A percentile compares a stretch with the other conserved stretches of the same genome.
These are phyloP conservation scores for Batillaria attramentaria DNA, from an alignment of 1,140 invertebrate genomes.

Conservation along the genomic window DNA sequence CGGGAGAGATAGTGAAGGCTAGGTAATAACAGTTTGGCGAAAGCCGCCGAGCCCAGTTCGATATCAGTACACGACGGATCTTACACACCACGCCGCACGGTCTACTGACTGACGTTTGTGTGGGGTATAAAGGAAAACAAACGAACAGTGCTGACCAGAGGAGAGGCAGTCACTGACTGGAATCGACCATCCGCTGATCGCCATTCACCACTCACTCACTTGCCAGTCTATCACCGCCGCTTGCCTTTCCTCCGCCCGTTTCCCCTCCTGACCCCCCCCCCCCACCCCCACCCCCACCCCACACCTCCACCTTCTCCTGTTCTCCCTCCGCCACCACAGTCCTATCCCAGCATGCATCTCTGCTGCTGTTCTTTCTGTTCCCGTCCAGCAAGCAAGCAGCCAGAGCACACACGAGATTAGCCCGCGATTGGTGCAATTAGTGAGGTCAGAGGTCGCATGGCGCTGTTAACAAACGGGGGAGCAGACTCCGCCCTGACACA, in stretches of 20 bases:
- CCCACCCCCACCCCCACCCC: not conserved
- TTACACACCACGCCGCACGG: too few relatives aligned
- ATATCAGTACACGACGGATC: too few relatives aligned
- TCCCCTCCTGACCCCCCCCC: not conserved
- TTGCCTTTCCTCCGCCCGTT: not conserved
- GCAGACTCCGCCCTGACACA: constrained; percentile 37
- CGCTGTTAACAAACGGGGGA: constrained; percentile 31
- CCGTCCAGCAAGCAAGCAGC: not conserved
- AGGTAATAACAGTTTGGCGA: too few relatives aligned
- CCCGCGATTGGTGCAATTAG: constrained; percentile 39
- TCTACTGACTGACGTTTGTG: too few relatives aligned
- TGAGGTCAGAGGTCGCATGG: constrained; percentile 32
- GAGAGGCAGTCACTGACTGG: too few relatives aligned
- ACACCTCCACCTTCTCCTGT: not conserved
- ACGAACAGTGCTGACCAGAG: too few relatives aligned
- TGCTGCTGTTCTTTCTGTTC: not conserved
- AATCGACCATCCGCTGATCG: too few relatives aligned
- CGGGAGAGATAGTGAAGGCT: too few relatives aligned
- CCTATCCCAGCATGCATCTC: constrained; percentile 11
- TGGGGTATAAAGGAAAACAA: too few relatives aligned
- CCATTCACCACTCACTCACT: too few relatives aligned
- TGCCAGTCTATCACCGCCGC: too few relatives aligned
- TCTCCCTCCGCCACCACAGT: not conserved
- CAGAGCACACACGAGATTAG: not conserved
- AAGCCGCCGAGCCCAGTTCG: too few relatives aligned